These are phyloP conservation scores for Apamea epomidion DNA, from an alignment of 2,888 invertebrate species.

Conservation along the genomic window DNA sequence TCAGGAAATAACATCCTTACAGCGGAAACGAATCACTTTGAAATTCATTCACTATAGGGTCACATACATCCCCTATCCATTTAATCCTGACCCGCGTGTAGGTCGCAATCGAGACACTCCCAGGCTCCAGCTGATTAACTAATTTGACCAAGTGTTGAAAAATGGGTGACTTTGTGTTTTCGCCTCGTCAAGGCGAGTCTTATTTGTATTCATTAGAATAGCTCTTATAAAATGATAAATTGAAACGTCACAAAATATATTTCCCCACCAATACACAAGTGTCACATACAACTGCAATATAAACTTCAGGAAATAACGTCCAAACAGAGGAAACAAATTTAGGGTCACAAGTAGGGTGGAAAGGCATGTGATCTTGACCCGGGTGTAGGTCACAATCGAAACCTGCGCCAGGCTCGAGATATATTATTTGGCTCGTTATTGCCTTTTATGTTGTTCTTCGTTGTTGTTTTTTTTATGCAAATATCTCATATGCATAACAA, in stretches of 20 bases:
- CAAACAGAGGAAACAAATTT: constrained; percentile 12
- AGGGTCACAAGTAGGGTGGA: not conserved
- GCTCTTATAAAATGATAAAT: not conserved
- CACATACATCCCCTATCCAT: constrained; percentile 53
- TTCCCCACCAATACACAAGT: not conserved
- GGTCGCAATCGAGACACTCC: constrained; percentile 80
- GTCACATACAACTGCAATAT: not conserved
- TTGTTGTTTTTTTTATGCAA: too few species aligned
- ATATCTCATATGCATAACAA: too few species aligned
- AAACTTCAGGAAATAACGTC: constrained; percentile 14
- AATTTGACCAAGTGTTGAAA: not conserved
- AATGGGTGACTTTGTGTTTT: not conserved
- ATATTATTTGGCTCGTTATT: too few species aligned
- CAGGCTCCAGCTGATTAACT: constrained; percentile 63
- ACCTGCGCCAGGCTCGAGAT: constrained; percentile 75
- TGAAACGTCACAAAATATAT: not conserved
- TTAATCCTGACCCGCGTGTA: constrained; percentile 83
- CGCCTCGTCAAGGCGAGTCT: not conserved
- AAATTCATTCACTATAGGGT: constrained; percentile 63
- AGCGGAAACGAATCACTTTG: constrained; percentile 52
- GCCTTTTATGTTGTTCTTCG: too few species aligned
- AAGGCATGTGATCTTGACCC: constrained; percentile 81
- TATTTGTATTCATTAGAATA: not conserved
- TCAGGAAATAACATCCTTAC: constrained; percentile 12
- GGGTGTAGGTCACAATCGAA: constrained; percentile 78